phyloP scores from a whole-genome alignment of 2,113 vertebrate genomes.

The Poeciliopsis prolifica region DNA sequence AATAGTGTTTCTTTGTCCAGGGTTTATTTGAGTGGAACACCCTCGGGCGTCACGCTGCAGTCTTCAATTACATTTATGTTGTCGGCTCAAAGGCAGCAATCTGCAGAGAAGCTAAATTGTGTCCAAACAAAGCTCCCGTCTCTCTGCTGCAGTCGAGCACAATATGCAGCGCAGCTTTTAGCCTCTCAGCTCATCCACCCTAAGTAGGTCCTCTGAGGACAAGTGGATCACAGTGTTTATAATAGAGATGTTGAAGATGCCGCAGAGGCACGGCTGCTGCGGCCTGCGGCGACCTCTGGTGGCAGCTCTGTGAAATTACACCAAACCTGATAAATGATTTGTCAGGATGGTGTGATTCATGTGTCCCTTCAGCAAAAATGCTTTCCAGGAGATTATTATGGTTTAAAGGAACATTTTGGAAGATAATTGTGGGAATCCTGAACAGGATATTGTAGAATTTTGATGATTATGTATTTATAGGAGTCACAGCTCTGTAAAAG shows the following conservation, averaged over 20 bases:
- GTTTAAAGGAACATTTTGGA: not conserved
- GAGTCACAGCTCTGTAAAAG: not conserved
- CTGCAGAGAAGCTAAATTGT: slow-evolving; percentile 36
- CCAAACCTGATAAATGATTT: not conserved
- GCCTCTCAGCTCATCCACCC: slow-evolving; percentile 62
- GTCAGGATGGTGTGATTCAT: not conserved
- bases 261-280: not conserved
- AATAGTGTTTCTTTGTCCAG: slow-evolving; percentile 4
- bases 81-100: slow-evolving; percentile 25
- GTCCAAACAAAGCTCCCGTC: slow-evolving; percentile 34
- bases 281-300: slow-evolving; percentile 72
- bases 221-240: slow-evolving; percentile 58
- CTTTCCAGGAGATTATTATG: not conserved
- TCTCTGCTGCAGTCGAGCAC: slow-evolving; percentile 41
- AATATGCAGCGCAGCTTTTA: slow-evolving; percentile 67
- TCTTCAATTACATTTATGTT: slow-evolving; percentile 12
- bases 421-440: not conserved
- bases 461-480: not conserved
- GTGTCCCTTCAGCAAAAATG: no score
- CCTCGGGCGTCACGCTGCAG: slow-evolving; percentile 12
- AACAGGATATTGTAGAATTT: not conserved
- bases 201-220: slow-evolving; percentile 77
- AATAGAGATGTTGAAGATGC: slow-evolving; percentile 45
- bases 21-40: slow-evolving; percentile 28
- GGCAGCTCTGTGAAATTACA: slow-evolving; percentile 35